Base-by-base conservation (phyloP, 2,888 invertebrate genomes). In the Eumerus sabulonum region DNA sequence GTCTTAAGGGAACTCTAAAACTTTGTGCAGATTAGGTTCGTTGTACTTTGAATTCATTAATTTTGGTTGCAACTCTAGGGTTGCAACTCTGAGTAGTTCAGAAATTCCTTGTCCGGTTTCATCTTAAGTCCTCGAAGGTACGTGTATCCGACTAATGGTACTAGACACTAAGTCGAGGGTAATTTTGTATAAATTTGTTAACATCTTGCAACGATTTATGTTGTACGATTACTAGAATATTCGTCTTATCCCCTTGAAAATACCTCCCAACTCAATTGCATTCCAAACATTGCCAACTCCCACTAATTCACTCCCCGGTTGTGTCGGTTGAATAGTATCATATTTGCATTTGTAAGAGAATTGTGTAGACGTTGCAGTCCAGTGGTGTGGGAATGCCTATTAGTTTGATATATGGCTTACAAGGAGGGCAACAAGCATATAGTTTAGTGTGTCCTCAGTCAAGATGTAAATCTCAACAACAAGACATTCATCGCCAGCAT, bases 181-280 rank as follows among this genome's bases (percentile, higher is more conserved):
- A 72, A 77, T 72, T 72, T 72, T 57, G 36, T 67, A 67, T 72
- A 67, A 68, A 79, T 73, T 79, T 73, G 73, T 73, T 63, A 67
- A 59, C 53, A 73, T 73, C 62, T 63, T 68, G 67, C 63, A 63
- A 62, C 47, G 59, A 77, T 77, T 67, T 77, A 68, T 73, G 53
- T 68, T 47, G 19, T 36, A 40, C 40, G 44, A 79, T 63, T 73
- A 44, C 63, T 7, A 11, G n/a, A 67, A 40, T 44, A 44, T 50
- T 40, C 38, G 42, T 48, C 16, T 48, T 47, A 16, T 19, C 36
- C 35, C 7, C 53, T 11, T 12, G 54, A 44, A 18, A 16, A 48
- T 44, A 40, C n/a, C 12, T 45, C 53, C 42, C 51, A 51, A 64
- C 54, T 44, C 56, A 62, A 12, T 56, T 67, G 62, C 51, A 72